A percentile compares a stretch with the other conserved stretches of the same genome.
These are phyloP conservation scores for Alcis repandata DNA, from an alignment of 2,888 invertebrate genomes.

Conservation along the genomic window DNA sequence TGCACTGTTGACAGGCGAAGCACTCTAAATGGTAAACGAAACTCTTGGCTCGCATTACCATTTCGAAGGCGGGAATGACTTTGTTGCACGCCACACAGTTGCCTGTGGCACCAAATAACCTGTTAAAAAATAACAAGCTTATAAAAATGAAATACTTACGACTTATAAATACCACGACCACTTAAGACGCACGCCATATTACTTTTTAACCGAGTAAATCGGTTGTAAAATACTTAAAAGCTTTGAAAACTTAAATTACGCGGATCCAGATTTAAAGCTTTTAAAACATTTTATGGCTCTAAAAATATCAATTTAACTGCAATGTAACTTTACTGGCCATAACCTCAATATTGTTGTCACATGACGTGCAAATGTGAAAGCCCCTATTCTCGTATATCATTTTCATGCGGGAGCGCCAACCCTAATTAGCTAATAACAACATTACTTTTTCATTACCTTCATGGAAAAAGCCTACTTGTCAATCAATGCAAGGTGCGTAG, in stretches of 20 bases:
- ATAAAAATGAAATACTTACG: constrained; percentile 64
- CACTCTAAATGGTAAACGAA: constrained; percentile 98
- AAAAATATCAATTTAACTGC: constrained; percentile 14
- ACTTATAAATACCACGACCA: constrained; percentile 62
- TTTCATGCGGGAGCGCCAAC: constrained; percentile 12
- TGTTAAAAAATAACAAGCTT: constrained; percentile 76
- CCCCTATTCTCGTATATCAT: constrained; percentile 14
- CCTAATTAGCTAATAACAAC: constrained; percentile 22
- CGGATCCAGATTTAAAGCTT: constrained; percentile 23
- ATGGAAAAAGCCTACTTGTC: constrained; percentile 26
- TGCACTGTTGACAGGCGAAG: constrained; percentile 97
- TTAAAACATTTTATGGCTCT: constrained; percentile 18
- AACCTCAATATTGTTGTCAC: constrained; percentile 14
- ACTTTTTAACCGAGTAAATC: constrained; percentile 54
- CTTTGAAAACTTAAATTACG: constrained; percentile 28
- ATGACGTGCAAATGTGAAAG: constrained; percentile 6
- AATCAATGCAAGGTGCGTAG: constrained; percentile 11
- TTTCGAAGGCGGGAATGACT: constrained; percentile 97
- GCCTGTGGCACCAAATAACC: constrained; percentile 96
- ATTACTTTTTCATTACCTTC: constrained; percentile 16
- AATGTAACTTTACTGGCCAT: constrained; percentile 3
- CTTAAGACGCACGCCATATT: constrained; percentile 61
- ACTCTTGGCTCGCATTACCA: constrained; percentile 97
- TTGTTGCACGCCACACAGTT: constrained; percentile 97
- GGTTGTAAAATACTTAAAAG: constrained; percentile 45